Base-by-base conservation (phyloP, 2,888 invertebrate species). In the Frankliniella fusca region DNA sequence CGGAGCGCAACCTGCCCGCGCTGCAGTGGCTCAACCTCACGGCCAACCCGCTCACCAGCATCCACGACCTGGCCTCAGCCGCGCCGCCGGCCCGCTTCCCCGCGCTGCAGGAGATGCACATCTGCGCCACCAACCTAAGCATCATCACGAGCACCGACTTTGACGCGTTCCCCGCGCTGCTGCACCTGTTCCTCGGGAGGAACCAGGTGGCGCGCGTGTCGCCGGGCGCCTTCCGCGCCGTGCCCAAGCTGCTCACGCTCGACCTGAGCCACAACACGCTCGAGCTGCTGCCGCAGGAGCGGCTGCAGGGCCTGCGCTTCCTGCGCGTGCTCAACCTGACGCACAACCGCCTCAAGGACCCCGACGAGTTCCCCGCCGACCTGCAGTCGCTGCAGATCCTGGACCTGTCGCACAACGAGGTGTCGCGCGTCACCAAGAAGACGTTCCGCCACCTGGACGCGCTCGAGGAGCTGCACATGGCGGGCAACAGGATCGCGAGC, bases 81-180 rank as follows among this genome's bases (percentile, higher is more conserved):
- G 81, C 83, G 61, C 23, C 70, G 70, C 70, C 70, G 27, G 70
- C 1, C 70, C 80, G 83, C 27, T 85, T 84, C 80, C 85, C 85
- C 90, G 93, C 86, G 91, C 92, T 85, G 86, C 88, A 38, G 90
- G 92, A 85, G 94, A 94, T 88, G 93, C 94, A 3, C 93, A 95
- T 87, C 93, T 95, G 85, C 93, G 92, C 91, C 80, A 95, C 96
- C 11, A 96, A 96, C 87, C 90, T 96, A 81, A 94, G 93, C 28
- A 93, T 95, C 84, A 91, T 96, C 81, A 95, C 95, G 0, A 94
- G 94, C 85, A 94, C 93, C 87, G 96, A 96, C 86, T 96, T 96
- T 86, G 94, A 95, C 86, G 93, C 94, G 61, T 96, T 95, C 86
- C 94, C 95, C 28, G 91, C 93, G 0, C 89, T 96, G 61, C 92